Evolutionary conservation across 2,113 vertebrate genomes (phyloP).

Genomic region (Otis tarda): DNA sequence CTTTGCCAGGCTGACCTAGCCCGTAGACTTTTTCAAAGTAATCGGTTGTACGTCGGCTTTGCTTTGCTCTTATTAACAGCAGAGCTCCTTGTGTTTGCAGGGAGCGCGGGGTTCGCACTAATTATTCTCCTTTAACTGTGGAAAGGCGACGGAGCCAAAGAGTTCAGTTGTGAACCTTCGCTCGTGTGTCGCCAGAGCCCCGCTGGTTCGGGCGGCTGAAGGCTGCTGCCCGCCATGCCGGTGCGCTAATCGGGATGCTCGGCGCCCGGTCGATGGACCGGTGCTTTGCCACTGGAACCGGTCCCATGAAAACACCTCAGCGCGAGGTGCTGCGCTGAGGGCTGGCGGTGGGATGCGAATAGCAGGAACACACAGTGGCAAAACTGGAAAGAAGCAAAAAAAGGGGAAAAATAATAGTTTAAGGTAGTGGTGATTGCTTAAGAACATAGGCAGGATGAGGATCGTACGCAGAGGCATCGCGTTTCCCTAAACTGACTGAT

Average conservation of each 20-base stretch:
- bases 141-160: not conserved
- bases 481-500: not conserved
- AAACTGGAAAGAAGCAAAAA: not conserved
- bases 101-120: not conserved
- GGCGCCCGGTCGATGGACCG: not conserved
- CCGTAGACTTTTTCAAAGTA: not conserved
- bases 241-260: fast-evolving
- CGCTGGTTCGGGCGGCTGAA: not conserved
- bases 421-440: not conserved
- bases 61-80: not conserved
- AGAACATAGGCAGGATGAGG: not conserved
- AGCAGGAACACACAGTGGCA: not conserved
- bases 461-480: not conserved
- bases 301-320: not conserved
- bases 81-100: not conserved
- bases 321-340: not conserved
- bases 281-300: not conserved
- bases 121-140: not conserved
- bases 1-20: slow-evolving; percentile 58
- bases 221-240: not conserved
- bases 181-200: not conserved
- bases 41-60: not conserved
- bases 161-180: not conserved
- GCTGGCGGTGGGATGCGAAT: not conserved
- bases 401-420: not conserved